Evolutionary conservation across 2,888 invertebrate genomes (phyloP).

Genomic region (Phengaris alcon): DNA sequence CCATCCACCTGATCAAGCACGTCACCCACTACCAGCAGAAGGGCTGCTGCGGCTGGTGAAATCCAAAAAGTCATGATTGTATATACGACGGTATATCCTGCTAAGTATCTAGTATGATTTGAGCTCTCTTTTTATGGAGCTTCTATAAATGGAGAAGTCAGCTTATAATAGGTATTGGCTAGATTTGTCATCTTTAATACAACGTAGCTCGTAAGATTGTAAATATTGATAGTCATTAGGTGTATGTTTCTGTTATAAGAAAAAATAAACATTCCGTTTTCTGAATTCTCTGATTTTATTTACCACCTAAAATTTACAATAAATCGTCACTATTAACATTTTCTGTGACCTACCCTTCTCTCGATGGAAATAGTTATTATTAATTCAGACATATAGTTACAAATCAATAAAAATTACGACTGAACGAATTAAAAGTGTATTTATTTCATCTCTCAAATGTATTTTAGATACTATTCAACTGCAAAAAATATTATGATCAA

Average conservation of each 20-base stretch:
- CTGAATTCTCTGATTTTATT: slow-evolving; percentile 33
- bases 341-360: too few relatives aligned
- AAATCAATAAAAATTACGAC: too few relatives aligned
- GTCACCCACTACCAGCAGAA: slow-evolving; percentile 74
- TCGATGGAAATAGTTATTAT: too few relatives aligned
- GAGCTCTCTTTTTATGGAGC: neutral
- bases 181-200: slow-evolving; percentile 42
- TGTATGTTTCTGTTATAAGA: slow-evolving; percentile 49
- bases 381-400: too few relatives aligned
- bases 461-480: too few relatives aligned
- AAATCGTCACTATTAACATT: too few relatives aligned
- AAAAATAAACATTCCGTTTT: slow-evolving; percentile 48
- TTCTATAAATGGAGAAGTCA: neutral
- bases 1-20: slow-evolving; percentile 73
- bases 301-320: neutral
- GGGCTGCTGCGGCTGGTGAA: slow-evolving; percentile 66
- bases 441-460: too few relatives aligned
- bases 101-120: neutral
- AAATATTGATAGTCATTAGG: slow-evolving; percentile 73
- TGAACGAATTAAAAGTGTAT: too few relatives aligned
- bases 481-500: too few relatives aligned
- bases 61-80: slow-evolving; percentile 54
- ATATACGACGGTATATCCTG: slow-evolving; percentile 5
- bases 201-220: slow-evolving; percentile 74
- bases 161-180: neutral